Evolutionary conservation across 2,113 vertebrate genomes (phyloP).

Genomic region (Poicephalus gulielmi): DNA sequence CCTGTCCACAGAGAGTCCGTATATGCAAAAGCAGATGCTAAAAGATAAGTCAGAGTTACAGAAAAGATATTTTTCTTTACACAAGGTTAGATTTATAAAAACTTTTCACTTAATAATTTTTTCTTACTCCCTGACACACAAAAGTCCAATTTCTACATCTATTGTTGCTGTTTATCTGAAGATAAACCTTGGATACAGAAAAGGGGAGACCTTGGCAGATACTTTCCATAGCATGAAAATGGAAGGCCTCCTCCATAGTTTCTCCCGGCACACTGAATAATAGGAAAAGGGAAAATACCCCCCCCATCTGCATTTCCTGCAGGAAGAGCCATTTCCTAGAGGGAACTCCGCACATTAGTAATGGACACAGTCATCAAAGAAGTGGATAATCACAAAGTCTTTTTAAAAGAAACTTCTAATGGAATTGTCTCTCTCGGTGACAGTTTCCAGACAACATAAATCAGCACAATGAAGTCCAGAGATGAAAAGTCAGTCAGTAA

Average conservation of each 20-base stretch:
- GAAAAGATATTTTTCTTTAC: background rate
- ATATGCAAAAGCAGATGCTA: constrained; percentile 20
- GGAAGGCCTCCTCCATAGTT: background rate
- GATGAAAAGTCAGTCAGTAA: background rate
- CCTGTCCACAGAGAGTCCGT: background rate
- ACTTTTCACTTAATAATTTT: background rate
- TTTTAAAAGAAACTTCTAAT: constrained; percentile 3
- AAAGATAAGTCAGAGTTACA: constrained; percentile 10
- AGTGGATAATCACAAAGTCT: background rate
- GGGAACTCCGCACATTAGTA: background rate
- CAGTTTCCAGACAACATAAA: constrained; percentile 9
- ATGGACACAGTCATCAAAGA: background rate
- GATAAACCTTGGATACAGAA: background rate
- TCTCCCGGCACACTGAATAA: background rate
- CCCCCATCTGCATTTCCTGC: background rate
- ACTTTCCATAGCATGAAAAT: background rate
- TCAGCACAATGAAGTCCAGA: background rate
- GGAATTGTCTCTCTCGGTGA: background rate
- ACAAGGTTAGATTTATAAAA: background rate
- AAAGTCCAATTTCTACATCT: background rate
- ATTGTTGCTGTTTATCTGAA: background rate
- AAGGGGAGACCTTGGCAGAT: background rate
- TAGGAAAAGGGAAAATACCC: background rate
- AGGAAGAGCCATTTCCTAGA: background rate
- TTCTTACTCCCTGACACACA: background rate